Conservation (phyloP, 2,888 invertebrate species). For the Drosophila eohydei region DNA sequence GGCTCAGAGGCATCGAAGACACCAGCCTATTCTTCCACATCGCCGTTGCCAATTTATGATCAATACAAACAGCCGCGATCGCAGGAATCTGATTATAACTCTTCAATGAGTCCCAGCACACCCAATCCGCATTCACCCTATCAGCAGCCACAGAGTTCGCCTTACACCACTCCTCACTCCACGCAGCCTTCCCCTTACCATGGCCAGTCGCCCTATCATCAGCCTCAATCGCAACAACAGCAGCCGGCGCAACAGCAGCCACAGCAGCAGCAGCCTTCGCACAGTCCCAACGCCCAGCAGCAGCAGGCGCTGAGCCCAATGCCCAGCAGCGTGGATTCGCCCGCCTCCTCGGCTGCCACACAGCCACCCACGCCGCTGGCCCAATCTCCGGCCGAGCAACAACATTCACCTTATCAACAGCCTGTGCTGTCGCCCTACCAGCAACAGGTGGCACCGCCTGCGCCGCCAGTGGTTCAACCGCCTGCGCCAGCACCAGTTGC, state of each 20-base stretch:
- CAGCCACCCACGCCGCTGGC: conserved; percentile 82
- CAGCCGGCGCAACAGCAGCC: conserved; percentile 47
- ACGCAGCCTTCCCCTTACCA: conserved; percentile 84
- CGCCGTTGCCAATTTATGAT: conserved; percentile 86
- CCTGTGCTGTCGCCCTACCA: conserved; percentile 86
- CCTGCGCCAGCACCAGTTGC: conserved; percentile 76
- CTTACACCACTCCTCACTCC: conserved; percentile 84
- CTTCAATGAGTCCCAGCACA: conserved; percentile 86
- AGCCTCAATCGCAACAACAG: conserved; percentile 58
- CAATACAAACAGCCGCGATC: conserved; percentile 86
- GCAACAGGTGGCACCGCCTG: conserved; percentile 61
- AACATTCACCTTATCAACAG: conserved; percentile 85
- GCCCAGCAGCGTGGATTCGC: conserved; percentile 78
- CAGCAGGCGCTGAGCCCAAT: conserved; percentile 80
- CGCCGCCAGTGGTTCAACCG: conserved; percentile 81
- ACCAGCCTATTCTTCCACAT: conserved; percentile 83
- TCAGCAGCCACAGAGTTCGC: conserved; percentile 86
- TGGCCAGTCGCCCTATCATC: conserved; percentile 83
- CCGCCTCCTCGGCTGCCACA: conserved; percentile 82
- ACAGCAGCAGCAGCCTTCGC: conserved; percentile 48
- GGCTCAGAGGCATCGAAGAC: conserved; percentile 84
- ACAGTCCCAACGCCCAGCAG: conserved; percentile 72
- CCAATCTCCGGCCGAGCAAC: conserved; percentile 83
- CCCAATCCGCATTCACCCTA: conserved; percentile 86
- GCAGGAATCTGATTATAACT: conserved; percentile 87